phyloP scores from a whole-genome alignment of 2,888 invertebrate species.

The Rapana venosa region DNA sequence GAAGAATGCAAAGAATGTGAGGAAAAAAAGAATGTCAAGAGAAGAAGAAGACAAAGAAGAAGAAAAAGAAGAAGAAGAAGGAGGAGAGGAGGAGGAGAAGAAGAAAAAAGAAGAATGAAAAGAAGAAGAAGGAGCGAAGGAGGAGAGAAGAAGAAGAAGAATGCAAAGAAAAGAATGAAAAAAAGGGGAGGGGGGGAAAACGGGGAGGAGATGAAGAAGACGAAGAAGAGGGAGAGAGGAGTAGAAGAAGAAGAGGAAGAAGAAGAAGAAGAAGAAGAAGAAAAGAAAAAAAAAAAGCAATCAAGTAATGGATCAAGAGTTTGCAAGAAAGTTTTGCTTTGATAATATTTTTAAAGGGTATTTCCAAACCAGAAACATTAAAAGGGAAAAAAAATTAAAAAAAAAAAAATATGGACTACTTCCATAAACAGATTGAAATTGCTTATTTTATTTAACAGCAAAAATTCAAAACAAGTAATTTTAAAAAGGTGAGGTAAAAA shows the following conservation, averaged over 20 bases:
- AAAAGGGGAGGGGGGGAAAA: not conserved
- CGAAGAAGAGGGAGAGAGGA: not conserved
- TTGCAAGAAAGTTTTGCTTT: not conserved
- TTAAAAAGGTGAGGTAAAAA: too few species aligned
- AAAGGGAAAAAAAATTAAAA: not conserved
- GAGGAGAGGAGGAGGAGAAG: not conserved
- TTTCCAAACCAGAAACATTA: too few species aligned
- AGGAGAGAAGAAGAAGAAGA: not conserved
- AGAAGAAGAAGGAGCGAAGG: not conserved
- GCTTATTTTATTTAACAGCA: too few species aligned
- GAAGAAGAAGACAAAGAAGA: too few species aligned
- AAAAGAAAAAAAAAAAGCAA: not conserved
- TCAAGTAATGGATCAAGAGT: not conserved
- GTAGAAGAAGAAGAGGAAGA: not conserved
- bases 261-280: slow-evolving; percentile 1
- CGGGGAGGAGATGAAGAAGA: not conserved
- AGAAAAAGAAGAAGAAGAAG: too few species aligned
- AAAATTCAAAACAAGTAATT: too few species aligned
- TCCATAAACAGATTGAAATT: too few species aligned
- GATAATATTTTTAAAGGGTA: too few species aligned
- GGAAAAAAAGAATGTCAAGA: too few species aligned
- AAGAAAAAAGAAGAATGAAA: not conserved
- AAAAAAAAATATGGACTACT: not conserved
- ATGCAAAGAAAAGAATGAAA: not conserved
- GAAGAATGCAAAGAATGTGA: too few species aligned